A percentile compares a stretch with the other conserved stretches of the same genome.
Evolutionary conservation across 2,113 vertebrate species (phyloP).

Genomic region (Neopipo cinnamomea): DNA sequence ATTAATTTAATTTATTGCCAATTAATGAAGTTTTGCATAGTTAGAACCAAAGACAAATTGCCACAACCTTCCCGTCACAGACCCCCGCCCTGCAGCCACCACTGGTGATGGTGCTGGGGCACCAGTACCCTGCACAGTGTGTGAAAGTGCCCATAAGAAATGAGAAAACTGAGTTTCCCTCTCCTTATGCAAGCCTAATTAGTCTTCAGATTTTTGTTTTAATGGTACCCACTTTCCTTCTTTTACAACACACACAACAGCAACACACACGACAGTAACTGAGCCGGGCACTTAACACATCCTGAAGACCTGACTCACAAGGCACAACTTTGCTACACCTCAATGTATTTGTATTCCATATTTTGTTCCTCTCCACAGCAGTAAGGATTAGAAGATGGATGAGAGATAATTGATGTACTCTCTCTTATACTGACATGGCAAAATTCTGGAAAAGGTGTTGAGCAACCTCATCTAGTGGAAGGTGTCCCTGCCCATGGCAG

Average conservation of each 20-base stretch:
- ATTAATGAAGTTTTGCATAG: not conserved
- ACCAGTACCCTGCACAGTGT: fast-evolving
- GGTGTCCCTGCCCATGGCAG: not conserved
- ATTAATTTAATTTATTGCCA: not conserved
- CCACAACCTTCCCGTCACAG: not conserved
- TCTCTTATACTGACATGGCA: not conserved
- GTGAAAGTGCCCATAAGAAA: not conserved
- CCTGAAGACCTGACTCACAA: fast-evolving
- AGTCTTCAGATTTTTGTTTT: not conserved
- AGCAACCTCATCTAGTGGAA: not conserved
- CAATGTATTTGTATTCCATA: not conserved
- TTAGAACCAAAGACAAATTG: not conserved
- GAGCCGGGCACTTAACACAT: fast-evolving
- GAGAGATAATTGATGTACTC: not conserved
- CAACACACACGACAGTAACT: not conserved
- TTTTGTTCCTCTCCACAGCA: not conserved
- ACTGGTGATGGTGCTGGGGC: fast-evolving
- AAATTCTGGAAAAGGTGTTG: not conserved
- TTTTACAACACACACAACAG: not conserved
- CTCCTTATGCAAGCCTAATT: not conserved
- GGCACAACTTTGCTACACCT: not conserved
- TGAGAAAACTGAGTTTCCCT: not conserved
- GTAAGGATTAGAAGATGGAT: not conserved
- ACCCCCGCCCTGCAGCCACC: fast-evolving
- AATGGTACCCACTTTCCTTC: not conserved